These are phyloP conservation scores for Neelides folsomi DNA, from an alignment of 2,888 invertebrate species.

Conservation along the genomic window DNA sequence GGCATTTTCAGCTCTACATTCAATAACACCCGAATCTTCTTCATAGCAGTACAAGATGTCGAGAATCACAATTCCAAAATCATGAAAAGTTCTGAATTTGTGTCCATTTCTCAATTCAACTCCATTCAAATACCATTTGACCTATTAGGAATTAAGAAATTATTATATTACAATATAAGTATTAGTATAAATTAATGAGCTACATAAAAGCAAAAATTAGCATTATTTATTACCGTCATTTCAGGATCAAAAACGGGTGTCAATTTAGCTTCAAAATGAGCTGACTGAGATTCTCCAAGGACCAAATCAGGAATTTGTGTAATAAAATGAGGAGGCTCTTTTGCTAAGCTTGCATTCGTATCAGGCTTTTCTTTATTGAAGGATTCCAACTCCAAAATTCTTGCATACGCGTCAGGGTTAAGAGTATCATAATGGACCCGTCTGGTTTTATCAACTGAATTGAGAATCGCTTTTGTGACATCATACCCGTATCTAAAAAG, in stretches of 20 bases:
- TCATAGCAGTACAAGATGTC: conserved; percentile 93
- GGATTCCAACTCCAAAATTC: conserved; percentile 69
- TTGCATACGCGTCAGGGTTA: conserved; percentile 78
- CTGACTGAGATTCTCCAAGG: conserved; percentile 86
- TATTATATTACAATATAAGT: background rate
- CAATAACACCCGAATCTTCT: conserved; percentile 62
- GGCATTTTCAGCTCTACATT: conserved; percentile 66
- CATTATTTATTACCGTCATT: conserved; percentile 49
- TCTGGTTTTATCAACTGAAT: conserved; percentile 62
- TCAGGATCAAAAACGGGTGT: conserved; percentile 91
- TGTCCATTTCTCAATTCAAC: conserved; percentile 86
- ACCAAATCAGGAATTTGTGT: conserved; percentile 74
- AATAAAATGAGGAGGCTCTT: conserved; percentile 73
- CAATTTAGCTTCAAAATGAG: conserved; percentile 53
- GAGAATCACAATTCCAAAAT: conserved; percentile 89
- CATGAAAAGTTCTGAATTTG: conserved; percentile 92
- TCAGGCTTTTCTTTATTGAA: conserved; percentile 51
- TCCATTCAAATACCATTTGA: conserved; percentile 44
- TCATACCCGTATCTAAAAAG: conserved; percentile 75
- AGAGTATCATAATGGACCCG: conserved; percentile 78
- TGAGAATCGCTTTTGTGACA: conserved; percentile 68
- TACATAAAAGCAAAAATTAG: no score
- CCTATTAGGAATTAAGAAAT: background rate
- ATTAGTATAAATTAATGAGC: background rate
- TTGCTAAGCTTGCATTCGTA: conserved; percentile 36